phyloP scores from a whole-genome alignment of 1,140 invertebrate genomes.

The Bombus confusus region DNA sequence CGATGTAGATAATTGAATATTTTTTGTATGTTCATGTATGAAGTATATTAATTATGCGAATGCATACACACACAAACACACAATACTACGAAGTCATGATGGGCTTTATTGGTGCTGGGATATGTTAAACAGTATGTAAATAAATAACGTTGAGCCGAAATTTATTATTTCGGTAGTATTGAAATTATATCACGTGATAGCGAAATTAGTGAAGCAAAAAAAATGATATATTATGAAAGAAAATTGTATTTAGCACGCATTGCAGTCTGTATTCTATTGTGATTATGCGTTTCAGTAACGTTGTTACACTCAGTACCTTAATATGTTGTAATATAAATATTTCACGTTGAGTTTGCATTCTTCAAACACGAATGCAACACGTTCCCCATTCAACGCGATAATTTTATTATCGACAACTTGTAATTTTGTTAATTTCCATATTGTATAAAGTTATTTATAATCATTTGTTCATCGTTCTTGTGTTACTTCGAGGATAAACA shows the following conservation, averaged over 20 bases:
- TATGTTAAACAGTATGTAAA: slow-evolving; percentile 28
- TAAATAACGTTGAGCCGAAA: slow-evolving; percentile 24
- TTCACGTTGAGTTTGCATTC: neutral
- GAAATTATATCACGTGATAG: neutral
- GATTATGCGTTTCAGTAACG: neutral
- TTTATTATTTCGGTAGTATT: neutral
- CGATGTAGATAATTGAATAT: slow-evolving; percentile 41
- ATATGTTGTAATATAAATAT: slow-evolving; percentile 18
- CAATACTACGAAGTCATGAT: neutral
- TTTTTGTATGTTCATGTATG: slow-evolving; percentile 43
- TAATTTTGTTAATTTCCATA: neutral
- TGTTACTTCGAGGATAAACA: neutral
- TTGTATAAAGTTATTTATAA: slow-evolving; percentile 4
- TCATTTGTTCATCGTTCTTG: neutral
- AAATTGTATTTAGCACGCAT: neutral
- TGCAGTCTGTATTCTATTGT: neutral
- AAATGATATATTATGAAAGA: neutral
- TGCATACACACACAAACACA: neutral
- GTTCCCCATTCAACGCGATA: neutral
- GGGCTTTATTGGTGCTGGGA: slow-evolving; percentile 40
- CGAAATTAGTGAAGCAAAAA: neutral
- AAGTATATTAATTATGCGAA: slow-evolving; percentile 7
- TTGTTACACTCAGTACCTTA: slow-evolving; percentile 2
- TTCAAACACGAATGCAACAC: neutral
- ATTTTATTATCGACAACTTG: neutral